phyloP scores from a whole-genome alignment of 92 coral and sea anemone genomes.

The Bergia puertoricense region DNA sequence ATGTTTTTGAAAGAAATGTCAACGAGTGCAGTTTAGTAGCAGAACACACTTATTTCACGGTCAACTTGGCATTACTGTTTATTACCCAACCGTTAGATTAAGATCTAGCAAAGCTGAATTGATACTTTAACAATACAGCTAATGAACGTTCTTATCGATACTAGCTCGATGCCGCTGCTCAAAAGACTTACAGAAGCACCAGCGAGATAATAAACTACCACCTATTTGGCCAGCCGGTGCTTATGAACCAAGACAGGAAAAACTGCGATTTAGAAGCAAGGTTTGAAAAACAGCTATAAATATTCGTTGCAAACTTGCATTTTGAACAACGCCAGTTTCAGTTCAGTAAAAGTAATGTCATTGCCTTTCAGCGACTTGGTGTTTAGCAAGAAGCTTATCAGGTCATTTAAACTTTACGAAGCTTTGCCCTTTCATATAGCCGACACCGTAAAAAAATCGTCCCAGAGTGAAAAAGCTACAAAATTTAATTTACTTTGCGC shows the following conservation, averaged over 20 bases:
- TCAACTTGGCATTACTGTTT: background rate
- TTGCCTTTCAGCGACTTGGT: background rate
- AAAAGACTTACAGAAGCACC: background rate
- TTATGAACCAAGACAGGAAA: background rate
- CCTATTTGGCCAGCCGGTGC: background rate
- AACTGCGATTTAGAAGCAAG: background rate
- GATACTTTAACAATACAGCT: background rate
- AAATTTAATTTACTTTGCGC: slow-evolving; percentile 20
- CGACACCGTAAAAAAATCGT: background rate
- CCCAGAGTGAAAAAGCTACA: background rate
- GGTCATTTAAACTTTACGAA: background rate
- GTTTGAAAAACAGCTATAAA: too few species aligned
- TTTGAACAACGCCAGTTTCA: too few species aligned
- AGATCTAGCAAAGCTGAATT: background rate
- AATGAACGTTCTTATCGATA: background rate
- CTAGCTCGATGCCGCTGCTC: background rate
- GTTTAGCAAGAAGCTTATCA: background rate
- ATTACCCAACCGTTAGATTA: slow-evolving; percentile 3
- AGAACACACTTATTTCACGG: too few species aligned
- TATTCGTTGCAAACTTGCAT: too few species aligned
- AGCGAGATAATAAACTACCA: background rate
- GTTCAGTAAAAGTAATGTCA: too few species aligned
- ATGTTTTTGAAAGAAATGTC: background rate
- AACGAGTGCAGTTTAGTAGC: background rate
- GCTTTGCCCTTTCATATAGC: background rate